Percentiles rank a stretch among this genome's conserved stretches.
phyloP scores from a whole-genome alignment of 2,888 invertebrate genomes.

The Timandra comae region DNA sequence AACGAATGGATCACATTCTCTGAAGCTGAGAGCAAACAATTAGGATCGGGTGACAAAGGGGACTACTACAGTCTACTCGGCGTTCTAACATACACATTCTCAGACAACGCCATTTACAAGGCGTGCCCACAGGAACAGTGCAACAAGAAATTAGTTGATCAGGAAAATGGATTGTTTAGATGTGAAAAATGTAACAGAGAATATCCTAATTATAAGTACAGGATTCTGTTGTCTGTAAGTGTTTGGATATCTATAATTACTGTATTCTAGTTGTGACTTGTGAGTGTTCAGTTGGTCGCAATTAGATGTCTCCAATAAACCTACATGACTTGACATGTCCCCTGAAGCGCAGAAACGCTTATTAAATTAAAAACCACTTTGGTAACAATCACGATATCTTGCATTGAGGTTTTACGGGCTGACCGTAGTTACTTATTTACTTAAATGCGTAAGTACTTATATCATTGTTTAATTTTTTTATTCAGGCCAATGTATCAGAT shows the following conservation, averaged over 20 bases:
- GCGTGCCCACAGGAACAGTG: conserved; percentile 93
- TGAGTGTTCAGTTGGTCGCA: no score
- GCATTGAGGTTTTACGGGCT: no score
- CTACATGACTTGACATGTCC: no score
- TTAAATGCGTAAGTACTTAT: no score
- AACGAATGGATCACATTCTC: conserved; percentile 85
- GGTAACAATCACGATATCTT: no score
- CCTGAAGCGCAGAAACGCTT: no score
- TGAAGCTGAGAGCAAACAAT: conserved; percentile 82
- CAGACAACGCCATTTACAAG: conserved; percentile 92
- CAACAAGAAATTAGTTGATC: conserved; percentile 96
- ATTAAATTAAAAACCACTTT: no score
- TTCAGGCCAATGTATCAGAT: conserved; percentile 90
- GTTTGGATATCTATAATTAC: conserved; percentile 3
- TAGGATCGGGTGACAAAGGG: conserved; percentile 85
- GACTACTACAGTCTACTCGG: conserved; percentile 90
- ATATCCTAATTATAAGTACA: conserved; percentile 89
- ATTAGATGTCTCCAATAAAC: no score
- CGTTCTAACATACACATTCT: conserved; percentile 84
- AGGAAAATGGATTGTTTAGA: conserved; percentile 89
- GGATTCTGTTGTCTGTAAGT: conserved; percentile 87
- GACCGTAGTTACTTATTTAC: no score
- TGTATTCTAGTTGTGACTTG: no score
- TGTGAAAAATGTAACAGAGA: conserved; percentile 97
- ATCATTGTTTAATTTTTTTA: background rate